These are phyloP conservation scores for Chrysemys picta DNA, from an alignment of 2,113 vertebrate species.

Conservation along the genomic window DNA sequence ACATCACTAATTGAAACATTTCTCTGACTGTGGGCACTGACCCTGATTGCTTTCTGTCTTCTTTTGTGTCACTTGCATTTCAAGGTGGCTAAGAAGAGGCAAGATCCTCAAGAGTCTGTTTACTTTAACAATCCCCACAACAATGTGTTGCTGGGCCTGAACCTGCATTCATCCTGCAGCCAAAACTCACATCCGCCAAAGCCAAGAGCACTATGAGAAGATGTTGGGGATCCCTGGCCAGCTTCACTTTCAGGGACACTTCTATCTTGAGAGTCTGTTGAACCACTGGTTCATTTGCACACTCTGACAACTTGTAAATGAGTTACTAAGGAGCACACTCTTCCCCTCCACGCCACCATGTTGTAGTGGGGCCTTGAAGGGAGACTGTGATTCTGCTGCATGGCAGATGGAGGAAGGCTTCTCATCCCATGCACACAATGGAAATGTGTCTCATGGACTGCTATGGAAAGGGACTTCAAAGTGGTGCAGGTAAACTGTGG, in stretches of 20 bases:
- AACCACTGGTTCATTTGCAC: neutral
- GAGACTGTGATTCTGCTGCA: neutral
- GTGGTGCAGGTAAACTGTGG: accelerated
- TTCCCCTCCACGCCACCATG: neutral
- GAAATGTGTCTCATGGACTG: accelerated
- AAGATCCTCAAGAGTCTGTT: neutral
- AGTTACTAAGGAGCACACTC: accelerated
- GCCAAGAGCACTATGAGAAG: neutral
- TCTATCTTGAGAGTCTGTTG: accelerated
- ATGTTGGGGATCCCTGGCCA: neutral
- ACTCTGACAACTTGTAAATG: neutral
- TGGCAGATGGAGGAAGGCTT: neutral
- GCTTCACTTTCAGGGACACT: neutral
- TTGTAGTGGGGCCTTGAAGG: neutral
- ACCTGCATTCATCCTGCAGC: neutral
- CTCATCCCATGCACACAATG: neutral
- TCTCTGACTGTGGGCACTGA: neutral
- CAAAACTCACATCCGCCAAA: neutral
- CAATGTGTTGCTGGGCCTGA: neutral
- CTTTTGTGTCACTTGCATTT: conserved; percentile 18
- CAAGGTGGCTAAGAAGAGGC: neutral
- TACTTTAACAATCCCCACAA: accelerated
- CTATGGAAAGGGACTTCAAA: accelerated
- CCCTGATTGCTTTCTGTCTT: conserved; percentile 1
- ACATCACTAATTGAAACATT: conserved; percentile 5